Percentiles rank a stretch among this genome's conserved stretches.
phyloP scores from a whole-genome alignment of 2,888 invertebrate genomes.

The Chloromyia formosa region DNA sequence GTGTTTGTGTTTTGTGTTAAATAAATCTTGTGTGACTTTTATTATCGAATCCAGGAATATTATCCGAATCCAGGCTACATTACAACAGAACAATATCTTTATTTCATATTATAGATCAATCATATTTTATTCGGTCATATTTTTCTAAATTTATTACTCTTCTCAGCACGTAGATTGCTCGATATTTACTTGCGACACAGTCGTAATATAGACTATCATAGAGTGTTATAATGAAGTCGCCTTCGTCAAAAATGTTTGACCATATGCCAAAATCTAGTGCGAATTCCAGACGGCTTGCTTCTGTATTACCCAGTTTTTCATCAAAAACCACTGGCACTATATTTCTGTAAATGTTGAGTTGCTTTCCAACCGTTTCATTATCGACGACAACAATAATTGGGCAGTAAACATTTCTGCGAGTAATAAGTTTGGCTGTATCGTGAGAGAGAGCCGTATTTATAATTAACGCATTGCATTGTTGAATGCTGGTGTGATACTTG shows the following conservation, averaged over 20 bases:
- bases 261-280: slow-evolving; percentile 28
- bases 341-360: slow-evolving; percentile 57
- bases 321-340: slow-evolving; percentile 55
- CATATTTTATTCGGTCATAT: background rate
- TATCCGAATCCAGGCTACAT: too few relatives aligned
- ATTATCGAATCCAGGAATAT: too few relatives aligned
- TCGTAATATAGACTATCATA: slow-evolving; percentile 36
- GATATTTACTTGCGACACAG: slow-evolving; percentile 52
- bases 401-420: slow-evolving; percentile 57
- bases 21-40: too few relatives aligned
- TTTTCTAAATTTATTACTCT: background rate
- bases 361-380: slow-evolving; percentile 38
- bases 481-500: slow-evolving; percentile 26
- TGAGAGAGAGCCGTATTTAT: background rate
- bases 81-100: too few relatives aligned
- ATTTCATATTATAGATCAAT: too few relatives aligned
- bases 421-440: slow-evolving; percentile 21
- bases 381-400: slow-evolving; percentile 57
- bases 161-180: slow-evolving; percentile 56
- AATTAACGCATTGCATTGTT: slow-evolving; percentile 23
- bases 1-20: too few relatives aligned
- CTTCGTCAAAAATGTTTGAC: slow-evolving; percentile 53
- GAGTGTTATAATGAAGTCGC: slow-evolving; percentile 57
- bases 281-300: slow-evolving; percentile 10
- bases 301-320: background rate